Conservation (phyloP, 2,113 vertebrate species). For the Cyanoramphus novaezelandiae region DNA sequence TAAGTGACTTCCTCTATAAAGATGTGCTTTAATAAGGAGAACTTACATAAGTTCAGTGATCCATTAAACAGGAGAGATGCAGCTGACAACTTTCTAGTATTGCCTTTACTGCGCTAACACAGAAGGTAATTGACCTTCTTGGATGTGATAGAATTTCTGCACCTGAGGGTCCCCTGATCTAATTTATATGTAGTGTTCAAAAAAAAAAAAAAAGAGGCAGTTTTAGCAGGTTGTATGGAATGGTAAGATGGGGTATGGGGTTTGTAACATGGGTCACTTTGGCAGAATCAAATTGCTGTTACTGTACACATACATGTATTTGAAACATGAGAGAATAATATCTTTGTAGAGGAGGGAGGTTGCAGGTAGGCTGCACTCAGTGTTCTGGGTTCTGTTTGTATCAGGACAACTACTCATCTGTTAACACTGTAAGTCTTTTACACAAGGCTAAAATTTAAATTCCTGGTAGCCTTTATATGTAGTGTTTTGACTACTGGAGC, state of each 20-base stretch:
- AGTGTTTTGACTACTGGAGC: background rate
- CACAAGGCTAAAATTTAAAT: background rate
- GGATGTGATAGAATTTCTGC: background rate
- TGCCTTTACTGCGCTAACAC: background rate
- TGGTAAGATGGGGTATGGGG: background rate
- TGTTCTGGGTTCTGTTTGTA: background rate
- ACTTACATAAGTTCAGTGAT: background rate
- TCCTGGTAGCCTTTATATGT: background rate
- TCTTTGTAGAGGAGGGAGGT: background rate
- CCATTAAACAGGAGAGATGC: background rate
- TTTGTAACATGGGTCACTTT: background rate
- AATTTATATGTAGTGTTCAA: background rate
- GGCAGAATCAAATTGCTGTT: background rate
- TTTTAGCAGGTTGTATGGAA: background rate
- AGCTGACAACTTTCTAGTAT: background rate
- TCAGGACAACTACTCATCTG: background rate
- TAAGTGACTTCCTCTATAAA: background rate
- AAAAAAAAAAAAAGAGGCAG: background rate
- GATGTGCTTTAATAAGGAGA: background rate
- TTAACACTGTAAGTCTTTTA: fast-evolving
- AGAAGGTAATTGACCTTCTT: background rate
- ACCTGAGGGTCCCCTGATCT: background rate
- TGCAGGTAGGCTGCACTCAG: background rate
- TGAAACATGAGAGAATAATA: background rate
- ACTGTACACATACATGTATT: fast-evolving